phyloP scores from a whole-genome alignment of 2,113 vertebrate genomes.

The Propithecus coquereli region DNA sequence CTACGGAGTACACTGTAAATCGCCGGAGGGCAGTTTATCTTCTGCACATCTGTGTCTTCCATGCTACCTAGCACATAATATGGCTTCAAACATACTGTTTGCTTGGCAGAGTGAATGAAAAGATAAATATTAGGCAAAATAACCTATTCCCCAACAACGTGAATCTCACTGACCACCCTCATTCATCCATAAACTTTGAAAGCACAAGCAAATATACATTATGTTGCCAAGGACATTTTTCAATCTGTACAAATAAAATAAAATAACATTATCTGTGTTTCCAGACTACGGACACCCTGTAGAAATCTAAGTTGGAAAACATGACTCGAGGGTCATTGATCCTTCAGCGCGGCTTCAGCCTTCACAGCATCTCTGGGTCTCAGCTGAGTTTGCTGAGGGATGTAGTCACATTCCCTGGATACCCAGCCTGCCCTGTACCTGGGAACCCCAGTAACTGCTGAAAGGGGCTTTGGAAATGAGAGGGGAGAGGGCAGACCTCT shows the following conservation, averaged over 20 bases:
- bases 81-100: neutral
- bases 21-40: neutral
- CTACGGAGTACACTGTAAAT: neutral
- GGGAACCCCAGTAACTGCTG: neutral
- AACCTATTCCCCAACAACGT: neutral
- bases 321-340: neutral
- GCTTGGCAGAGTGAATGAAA: constrained; percentile 1
- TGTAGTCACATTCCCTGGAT: neutral
- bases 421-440: neutral
- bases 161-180: neutral
- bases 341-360: neutral
- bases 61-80: neutral
- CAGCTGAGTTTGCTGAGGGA: neutral
- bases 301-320: neutral
- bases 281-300: neutral
- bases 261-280: neutral
- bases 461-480: neutral
- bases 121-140: neutral
- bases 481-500: neutral
- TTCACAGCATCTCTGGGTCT: neutral
- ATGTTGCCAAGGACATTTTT: neutral
- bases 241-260: constrained; percentile 6
- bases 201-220: neutral
- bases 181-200: neutral
- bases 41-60: neutral